phyloP scores from a whole-genome alignment of 2,888 invertebrate species.

The Limenitis camilla region DNA sequence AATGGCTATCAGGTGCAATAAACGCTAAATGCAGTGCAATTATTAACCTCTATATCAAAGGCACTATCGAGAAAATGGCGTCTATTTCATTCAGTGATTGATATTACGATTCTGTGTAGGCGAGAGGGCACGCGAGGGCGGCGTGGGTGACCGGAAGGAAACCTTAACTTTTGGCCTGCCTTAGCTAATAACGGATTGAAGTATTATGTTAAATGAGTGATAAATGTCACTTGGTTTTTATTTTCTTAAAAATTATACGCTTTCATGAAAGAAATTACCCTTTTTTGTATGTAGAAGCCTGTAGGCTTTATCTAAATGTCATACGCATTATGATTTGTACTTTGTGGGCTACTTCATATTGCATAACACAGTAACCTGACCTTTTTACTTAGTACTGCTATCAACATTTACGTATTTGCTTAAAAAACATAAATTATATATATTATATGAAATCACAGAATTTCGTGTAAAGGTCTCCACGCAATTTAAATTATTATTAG shows the following conservation, averaged over 20 bases:
- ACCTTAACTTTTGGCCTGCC: constrained; percentile 46
- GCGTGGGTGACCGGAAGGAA: constrained; percentile 70
- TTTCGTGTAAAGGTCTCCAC: no score
- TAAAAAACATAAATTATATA: no score
- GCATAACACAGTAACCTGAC: no score
- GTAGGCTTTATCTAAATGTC: no score
- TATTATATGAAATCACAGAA: no score
- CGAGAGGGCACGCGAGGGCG: constrained; percentile 41
- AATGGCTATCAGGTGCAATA: constrained; percentile 17
- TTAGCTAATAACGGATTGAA: constrained; percentile 6
- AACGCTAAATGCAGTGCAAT: constrained; percentile 21
- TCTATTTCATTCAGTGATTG: constrained; percentile 51
- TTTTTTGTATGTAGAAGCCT: no score
- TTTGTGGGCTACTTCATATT: no score
- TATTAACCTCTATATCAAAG: constrained; percentile 20
- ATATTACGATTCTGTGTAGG: constrained; percentile 47
- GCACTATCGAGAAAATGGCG: constrained; percentile 48
- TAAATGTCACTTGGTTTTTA: constrained; percentile 1
- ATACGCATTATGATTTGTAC: no score
- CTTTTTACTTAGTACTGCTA: no score
- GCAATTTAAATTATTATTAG: no score
- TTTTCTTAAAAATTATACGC: background rate
- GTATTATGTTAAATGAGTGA: constrained; percentile 4
- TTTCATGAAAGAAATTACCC: no score
- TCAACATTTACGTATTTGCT: no score